Base-by-base conservation (phyloP, 1,140 invertebrate genomes). In the Ridgeia piscesae region DNA sequence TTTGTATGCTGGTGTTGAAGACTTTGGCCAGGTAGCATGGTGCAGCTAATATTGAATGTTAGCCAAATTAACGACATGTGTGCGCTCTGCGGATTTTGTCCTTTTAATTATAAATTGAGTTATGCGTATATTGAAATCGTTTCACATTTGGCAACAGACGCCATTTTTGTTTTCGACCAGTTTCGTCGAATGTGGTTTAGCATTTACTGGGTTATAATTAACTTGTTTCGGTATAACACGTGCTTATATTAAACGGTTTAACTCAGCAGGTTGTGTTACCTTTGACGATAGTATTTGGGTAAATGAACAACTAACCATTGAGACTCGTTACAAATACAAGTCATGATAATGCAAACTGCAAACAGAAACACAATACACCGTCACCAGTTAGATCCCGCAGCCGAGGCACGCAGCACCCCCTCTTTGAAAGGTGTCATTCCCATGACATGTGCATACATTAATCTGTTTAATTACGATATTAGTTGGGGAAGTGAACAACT, bases 1-100 rank as follows among this genome's bases (percentile, higher is more conserved):
- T 98, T 97, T 99, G 94, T 99, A 99, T 96, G 98, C 98, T 94
- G 98, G 99, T 96, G 98, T 99, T 96, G 98, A 98, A 96, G 98
- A 98, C 97, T 99, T 99, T 97, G 98, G 98, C 97, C 98, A 96
- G 98, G 98, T 97, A 93, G 92, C 91, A 50, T 88, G 33, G 33
- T 88, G 33, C 88, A 50, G 48, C 50, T 92, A 92, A 88, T 50
- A 11, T 33, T 92, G 93, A 91, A 34, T 58, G 48, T 21, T 90
- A 93, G 89, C 0, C 35, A 91, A 88, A 27, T 42, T 33, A 58
- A 34, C 33, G n/a, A 92, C 33, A 1, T n/a, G 27, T n/a, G n/a
- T 14, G 33, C 34, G 31, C 14, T 89, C 35, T 50, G 91, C 33
- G 42, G 14, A 34, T 88, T 48, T n/a, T 50, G 33, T 88, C n/a